Evolutionary conservation across 2,888 invertebrate species (phyloP), one percentile per base, ranked within the genome.

Genomic region (Calephelis perditalis): DNA sequence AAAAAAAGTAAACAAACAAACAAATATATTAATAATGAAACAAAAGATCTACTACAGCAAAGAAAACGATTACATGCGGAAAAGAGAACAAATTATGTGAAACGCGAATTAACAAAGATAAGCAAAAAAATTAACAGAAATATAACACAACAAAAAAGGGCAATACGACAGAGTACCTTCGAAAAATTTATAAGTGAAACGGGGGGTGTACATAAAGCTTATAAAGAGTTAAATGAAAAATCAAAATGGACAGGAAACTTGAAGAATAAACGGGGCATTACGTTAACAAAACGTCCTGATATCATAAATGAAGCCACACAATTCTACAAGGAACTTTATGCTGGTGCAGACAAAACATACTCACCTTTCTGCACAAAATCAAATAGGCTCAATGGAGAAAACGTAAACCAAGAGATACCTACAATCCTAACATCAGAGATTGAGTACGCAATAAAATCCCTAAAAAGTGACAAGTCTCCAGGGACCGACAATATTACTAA

Each of bases 231-330:
- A 12, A 61, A 35, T 9, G 63, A 59, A 46, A 26, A 26, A 26
- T 26, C 26, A 26, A 4, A 26, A 26, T 26, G 26, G 26, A 26
- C 26, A 26, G 26, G 15, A 37, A 63, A 61, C 36, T 37, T 65
- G 37, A 61, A 55, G 59, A 62, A 62, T 56, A 62, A 60, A 61
- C 47, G 57, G 11, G 59, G 59, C 46, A 60, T 45, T 40, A 63
- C 49, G 12, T 43, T 47, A 57, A 56, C 58, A 12, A 63, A 54
- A 43, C 56, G 65, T 44, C 63, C 62, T 44, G 62, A 63, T 46
- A 65, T 65, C 26, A 63, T 65, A 61, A 65, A 62, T 11, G 62
- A 63, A 56, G 61, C 61, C n/a, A 65, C 62, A 26, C 26, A n/a
- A n/a, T n/a, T n/a, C n/a, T n/a, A n/a, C n/a, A n/a, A n/a, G n/a